Percentiles rank a stretch among this genome's conserved stretches.
These are phyloP conservation scores for Aphis gossypii DNA, from an alignment of 1,140 invertebrate genomes.

Conservation along the genomic window DNA sequence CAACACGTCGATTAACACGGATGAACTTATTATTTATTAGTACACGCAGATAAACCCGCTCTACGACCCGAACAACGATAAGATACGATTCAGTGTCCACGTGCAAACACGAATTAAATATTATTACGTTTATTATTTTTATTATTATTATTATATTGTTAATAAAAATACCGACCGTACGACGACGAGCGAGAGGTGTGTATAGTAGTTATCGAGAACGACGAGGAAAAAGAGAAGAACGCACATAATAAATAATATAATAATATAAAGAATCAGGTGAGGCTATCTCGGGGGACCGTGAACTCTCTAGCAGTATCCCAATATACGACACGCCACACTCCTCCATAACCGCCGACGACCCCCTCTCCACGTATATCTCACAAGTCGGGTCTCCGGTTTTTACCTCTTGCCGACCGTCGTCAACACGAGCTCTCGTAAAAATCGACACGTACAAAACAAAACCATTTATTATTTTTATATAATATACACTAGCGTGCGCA, in stretches of 20 bases:
- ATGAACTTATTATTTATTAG: conserved; percentile 45
- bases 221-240: not conserved
- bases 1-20: conserved; percentile 35
- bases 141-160: conserved; percentile 16
- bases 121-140: conserved; percentile 4
- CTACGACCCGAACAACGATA: not conserved
- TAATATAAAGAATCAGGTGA: conserved; percentile 52
- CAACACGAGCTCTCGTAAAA: conserved; percentile 34
- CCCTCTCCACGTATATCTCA: not conserved
- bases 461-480: conserved; percentile 58
- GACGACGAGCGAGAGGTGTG: not conserved
- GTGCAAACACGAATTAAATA: not conserved
- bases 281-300: conserved; percentile 45
- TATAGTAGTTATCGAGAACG: not conserved
- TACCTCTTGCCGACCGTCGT: not conserved
- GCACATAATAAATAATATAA: not conserved
- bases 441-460: conserved; percentile 55
- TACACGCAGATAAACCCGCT: conserved; percentile 26
- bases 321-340: not conserved
- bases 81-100: conserved; percentile 6
- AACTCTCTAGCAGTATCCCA: conserved; percentile 21
- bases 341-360: not conserved
- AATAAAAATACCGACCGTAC: not conserved
- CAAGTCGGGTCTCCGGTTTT: conserved; percentile 42
- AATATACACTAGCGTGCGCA: conserved; percentile 21